Percentiles rank a stretch among this genome's conserved stretches.
Conservation (phyloP, 2,797 vertebrate species). For the Rhinella marina region DNA sequence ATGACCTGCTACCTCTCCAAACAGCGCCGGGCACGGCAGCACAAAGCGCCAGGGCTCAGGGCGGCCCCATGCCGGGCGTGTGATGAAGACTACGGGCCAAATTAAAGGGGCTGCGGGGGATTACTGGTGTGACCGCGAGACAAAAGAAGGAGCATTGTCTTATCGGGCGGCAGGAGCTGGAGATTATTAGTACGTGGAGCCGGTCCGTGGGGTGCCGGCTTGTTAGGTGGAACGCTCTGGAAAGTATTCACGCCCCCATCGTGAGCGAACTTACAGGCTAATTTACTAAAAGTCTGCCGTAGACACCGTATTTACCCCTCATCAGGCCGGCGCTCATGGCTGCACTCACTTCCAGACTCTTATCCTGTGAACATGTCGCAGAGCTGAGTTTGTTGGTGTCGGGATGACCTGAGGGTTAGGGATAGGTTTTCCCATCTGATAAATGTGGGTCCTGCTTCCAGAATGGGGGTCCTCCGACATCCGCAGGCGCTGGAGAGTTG, state of each 20-base stretch:
- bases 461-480: too few relatives aligned
- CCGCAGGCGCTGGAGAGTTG: too few relatives aligned
- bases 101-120: slow-evolving; percentile 1
- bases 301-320: not conserved
- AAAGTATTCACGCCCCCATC: slow-evolving; percentile 9
- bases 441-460: too few relatives aligned
- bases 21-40: not conserved
- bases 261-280: not conserved
- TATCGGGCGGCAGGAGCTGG: not conserved
- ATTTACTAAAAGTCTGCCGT: not conserved
- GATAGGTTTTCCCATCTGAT: too few relatives aligned
- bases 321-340: not conserved
- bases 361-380: not conserved
- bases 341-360: not conserved
- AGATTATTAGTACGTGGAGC: not conserved
- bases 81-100: not conserved
- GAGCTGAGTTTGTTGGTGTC: not conserved
- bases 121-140: not conserved
- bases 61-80: slow-evolving; percentile 12
- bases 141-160: not conserved
- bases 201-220: not conserved
- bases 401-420: too few relatives aligned
- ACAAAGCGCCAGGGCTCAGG: not conserved
- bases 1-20: not conserved
- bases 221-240: not conserved